These are phyloP conservation scores for Astur gentilis DNA, from an alignment of 2,113 vertebrate species.

Conservation along the genomic window DNA sequence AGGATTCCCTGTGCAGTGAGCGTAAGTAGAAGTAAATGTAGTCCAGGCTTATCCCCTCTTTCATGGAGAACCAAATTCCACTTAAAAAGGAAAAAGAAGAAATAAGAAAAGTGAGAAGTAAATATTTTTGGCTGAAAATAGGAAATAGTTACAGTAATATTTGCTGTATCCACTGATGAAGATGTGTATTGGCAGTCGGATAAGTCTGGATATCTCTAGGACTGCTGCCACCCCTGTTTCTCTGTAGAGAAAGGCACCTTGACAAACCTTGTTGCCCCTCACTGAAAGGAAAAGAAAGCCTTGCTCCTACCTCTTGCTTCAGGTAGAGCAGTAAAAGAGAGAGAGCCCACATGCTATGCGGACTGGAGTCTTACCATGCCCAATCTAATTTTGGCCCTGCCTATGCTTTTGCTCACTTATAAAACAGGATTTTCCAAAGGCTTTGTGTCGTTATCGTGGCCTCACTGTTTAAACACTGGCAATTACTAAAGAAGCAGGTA, in stretches of 20 bases:
- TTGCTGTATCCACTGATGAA: background rate
- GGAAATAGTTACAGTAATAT: background rate
- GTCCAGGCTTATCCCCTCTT: background rate
- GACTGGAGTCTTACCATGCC: background rate
- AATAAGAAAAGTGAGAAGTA: background rate
- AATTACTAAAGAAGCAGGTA: background rate
- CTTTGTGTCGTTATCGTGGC: fast-evolving
- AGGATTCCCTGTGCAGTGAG: background rate
- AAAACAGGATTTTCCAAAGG: background rate
- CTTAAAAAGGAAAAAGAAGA: background rate
- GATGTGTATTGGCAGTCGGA: fast-evolving
- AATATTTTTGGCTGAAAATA: background rate
- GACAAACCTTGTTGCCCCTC: background rate
- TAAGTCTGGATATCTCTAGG: background rate
- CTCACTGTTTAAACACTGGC: background rate
- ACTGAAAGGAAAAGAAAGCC: background rate
- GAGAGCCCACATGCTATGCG: fast-evolving
- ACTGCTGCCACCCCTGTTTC: background rate
- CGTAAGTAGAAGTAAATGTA: background rate
- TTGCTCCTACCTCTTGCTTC: background rate
- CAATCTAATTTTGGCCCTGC: background rate
- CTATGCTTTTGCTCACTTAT: background rate
- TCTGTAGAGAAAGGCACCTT: background rate
- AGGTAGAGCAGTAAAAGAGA: background rate
- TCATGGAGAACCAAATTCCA: background rate